Evolutionary conservation across 2,797 vertebrate genomes (phyloP), one percentile per base, ranked within the genome.

Genomic region (Epinephelus awoara): DNA sequence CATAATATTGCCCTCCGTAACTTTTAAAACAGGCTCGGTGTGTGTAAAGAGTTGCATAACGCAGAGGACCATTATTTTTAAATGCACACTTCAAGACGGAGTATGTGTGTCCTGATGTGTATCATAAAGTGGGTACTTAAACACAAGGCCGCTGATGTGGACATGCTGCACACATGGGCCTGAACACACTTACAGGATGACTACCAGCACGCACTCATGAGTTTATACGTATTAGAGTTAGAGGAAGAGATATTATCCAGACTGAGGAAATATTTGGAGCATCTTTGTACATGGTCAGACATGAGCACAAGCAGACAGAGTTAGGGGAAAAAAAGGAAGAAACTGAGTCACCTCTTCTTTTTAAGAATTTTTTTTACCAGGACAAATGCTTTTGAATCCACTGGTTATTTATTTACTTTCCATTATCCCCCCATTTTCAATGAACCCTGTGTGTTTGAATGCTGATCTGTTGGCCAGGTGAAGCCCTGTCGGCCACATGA

Each of bases 11-110:
- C 75, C 84, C 87, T 85, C 84, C 71, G 79, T 94, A 92, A 94
- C 75, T 89, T 94, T 93, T 89, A 88, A 85, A 87, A 91, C 71
- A 25, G 77, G 54, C 82, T 71, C 38, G 13, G 73, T 83, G 85
- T 90, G 82, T 88, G 88, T 75, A 75, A 85, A 85, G 79, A 56
- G 82, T 93, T 93, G 87, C 90, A 80, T 87, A 92, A 93, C 51
- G 72, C 68, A 72, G 66, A 63, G 82, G 72, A 58, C 67, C 72
- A 75, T 91, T 77, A 80, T 93, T 91, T 91, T 90, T 66, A 81
- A 92, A 90, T 85, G 75, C 84, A 75, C 80, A 76, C 84, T 80
- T 88, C 79, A 90, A 86, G 79, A 69, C 49, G 29, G 64, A 51
- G 80, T 51, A 8, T 77, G 69, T 80, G 73, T 83, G 67, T 84